Conservation (phyloP, 2,888 invertebrate species). For the Sabatieria punctata region DNA sequence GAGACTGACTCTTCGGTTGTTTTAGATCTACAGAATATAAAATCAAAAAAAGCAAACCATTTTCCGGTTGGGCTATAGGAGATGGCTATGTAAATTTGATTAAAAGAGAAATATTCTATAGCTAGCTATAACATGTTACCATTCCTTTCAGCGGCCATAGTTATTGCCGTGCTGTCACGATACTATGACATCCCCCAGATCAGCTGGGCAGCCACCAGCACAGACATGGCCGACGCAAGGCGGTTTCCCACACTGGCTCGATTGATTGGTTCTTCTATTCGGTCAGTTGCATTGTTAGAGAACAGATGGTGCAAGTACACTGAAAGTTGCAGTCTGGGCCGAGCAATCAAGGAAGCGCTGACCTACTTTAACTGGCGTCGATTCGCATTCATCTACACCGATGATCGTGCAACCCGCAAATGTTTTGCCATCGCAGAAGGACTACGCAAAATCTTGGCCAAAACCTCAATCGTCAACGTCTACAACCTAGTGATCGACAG, state of each 20-base stretch:
- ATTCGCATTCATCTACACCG: constrained; percentile 1
- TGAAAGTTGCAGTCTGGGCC: constrained; percentile 6
- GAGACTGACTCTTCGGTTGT: too few relatives aligned
- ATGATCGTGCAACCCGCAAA: constrained; percentile 1
- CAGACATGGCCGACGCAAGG: not conserved
- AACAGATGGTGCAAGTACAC: too few relatives aligned
- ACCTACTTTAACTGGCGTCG: constrained; percentile 6
- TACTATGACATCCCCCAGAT: constrained; percentile 7
- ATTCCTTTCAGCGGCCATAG: constrained; percentile 7
- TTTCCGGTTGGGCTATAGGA: too few relatives aligned
- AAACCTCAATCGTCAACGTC: constrained; percentile 5
- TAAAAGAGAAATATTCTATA: too few relatives aligned
- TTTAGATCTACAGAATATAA: too few relatives aligned
- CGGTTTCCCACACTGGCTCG: constrained; percentile 3
- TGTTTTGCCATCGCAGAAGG: constrained; percentile 8
- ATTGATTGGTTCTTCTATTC: constrained; percentile 5
- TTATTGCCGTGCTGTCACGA: not conserved
- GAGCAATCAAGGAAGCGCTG: constrained; percentile 5
- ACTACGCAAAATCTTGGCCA: constrained; percentile 1
- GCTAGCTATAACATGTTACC: too few relatives aligned
- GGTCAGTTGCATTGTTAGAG: not conserved
- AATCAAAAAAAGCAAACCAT: too few relatives aligned
- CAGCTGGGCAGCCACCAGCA: constrained; percentile 8
- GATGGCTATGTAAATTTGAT: too few relatives aligned
- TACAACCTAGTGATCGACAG: constrained; percentile 4